Evolutionary conservation across 2,113 vertebrate genomes (phyloP).

Genomic region (Verasper variegatus): DNA sequence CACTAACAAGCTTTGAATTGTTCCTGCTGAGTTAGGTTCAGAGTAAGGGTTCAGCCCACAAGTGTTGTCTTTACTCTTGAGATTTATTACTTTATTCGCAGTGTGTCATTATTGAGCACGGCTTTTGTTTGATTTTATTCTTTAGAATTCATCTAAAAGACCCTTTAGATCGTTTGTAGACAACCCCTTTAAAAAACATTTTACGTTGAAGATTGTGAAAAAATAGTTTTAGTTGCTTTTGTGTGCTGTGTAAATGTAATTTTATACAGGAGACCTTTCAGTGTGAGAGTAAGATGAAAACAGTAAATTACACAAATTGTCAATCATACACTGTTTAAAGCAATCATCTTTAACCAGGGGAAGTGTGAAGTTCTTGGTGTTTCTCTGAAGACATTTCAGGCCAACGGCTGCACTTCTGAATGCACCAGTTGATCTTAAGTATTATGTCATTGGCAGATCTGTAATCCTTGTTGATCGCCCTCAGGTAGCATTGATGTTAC

Average conservation of each 20-base stretch:
- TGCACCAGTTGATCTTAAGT: background rate
- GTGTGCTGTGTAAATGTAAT: background rate
- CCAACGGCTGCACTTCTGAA: background rate
- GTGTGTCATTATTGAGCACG: conserved; percentile 4
- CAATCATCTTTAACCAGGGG: background rate
- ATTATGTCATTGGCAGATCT: background rate
- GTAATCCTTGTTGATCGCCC: background rate
- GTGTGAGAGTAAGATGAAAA: background rate
- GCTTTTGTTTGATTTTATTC: conserved; percentile 1
- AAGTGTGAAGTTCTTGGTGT: background rate
- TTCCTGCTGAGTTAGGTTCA: background rate
- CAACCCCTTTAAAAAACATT: background rate
- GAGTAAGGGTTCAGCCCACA: conserved; percentile 6
- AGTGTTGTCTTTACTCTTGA: background rate
- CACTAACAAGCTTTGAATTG: background rate
- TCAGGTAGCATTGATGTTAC: background rate
- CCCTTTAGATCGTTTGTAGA: background rate
- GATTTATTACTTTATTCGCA: conserved; percentile 11
- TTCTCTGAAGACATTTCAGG: conserved; percentile 8
- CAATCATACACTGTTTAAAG: background rate
- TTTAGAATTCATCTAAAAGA: background rate
- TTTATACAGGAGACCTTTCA: background rate
- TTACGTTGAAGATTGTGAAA: background rate
- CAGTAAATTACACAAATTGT: background rate
- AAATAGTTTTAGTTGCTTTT: conserved; percentile 3